Base-by-base conservation (phyloP, 2,888 invertebrate species). In the Microdon myrmicae region DNA sequence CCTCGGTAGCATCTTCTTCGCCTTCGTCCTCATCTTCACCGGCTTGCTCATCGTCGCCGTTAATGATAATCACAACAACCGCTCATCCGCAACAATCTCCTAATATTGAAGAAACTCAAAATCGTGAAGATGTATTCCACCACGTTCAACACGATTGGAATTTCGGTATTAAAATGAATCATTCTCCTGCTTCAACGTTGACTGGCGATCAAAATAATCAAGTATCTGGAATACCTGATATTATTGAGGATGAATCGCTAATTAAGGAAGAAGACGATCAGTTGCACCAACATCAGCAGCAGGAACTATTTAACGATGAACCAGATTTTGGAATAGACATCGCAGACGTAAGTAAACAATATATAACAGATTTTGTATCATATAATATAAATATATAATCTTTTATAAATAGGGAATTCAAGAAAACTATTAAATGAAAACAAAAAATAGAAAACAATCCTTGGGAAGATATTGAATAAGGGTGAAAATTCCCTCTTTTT, bases 81-180 rank as follows among this genome's bases (percentile, higher is more conserved):
- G 70, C 71, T 51, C 64, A 73, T 68, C 17, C 71, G 53, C 23
- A 43, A 7, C 48, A 26, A 68, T 59, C 53, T 39, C 66, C 28
- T n/a, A 58, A 26, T 38, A 23, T 64, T 4, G 58, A 64, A 16
- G 56, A 64, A 4, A 32, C 43, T 2, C 56, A 64, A 5, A 58
- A 45, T 1, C 56, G 58, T 32, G 67, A 68, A 12, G 76, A 76
- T 54, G 74, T 79, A 68, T 79, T 76, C 64, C 76, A 77, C 53
- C 75, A 79, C 67, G 75, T 78, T 8, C 77, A 75, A 41, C 78
- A 79, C 60, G 79, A 79, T 69, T 79, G 79, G 79, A 78, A 79
- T 70, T 79, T 79, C 44, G 78, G 79, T n/a, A 37, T 69, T 4
- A 70, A 69, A 47, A 41, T 64, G 17, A 56, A 53, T 26, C 43